Conservation (phyloP, 2,113 vertebrate species). For the Notechis scutatus region DNA sequence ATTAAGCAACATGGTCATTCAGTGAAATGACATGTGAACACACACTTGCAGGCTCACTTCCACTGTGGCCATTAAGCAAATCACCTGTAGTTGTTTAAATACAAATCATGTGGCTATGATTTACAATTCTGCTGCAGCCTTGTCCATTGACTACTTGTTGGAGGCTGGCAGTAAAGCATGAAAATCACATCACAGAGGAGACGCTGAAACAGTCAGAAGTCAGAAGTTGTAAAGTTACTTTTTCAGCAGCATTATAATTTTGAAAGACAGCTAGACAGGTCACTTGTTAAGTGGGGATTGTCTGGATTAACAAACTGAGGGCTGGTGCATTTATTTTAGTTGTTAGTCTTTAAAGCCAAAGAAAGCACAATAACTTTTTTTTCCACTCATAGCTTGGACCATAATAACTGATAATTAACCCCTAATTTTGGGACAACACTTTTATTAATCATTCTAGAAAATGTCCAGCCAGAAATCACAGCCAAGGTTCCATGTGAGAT, state of each 20-base stretch:
- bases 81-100: background rate
- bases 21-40: background rate
- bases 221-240: too few species aligned
- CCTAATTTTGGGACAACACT: background rate
- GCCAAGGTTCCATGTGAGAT: background rate
- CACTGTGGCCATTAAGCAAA: background rate
- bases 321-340: background rate
- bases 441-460: background rate
- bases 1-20: background rate
- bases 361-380: background rate
- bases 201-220: too few species aligned
- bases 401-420: background rate
- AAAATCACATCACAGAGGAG: too few species aligned
- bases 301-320: too few species aligned
- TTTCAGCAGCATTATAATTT: too few species aligned
- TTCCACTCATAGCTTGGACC: background rate
- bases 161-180: too few species aligned
- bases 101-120: background rate
- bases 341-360: background rate
- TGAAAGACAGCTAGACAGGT: too few species aligned
- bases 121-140: background rate
- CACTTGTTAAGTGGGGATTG: too few species aligned
- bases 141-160: background rate
- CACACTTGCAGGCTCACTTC: background rate
- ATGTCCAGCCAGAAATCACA: background rate